phyloP scores from a whole-genome alignment of 2,797 vertebrate species.

The Amblyraja radiata region DNA sequence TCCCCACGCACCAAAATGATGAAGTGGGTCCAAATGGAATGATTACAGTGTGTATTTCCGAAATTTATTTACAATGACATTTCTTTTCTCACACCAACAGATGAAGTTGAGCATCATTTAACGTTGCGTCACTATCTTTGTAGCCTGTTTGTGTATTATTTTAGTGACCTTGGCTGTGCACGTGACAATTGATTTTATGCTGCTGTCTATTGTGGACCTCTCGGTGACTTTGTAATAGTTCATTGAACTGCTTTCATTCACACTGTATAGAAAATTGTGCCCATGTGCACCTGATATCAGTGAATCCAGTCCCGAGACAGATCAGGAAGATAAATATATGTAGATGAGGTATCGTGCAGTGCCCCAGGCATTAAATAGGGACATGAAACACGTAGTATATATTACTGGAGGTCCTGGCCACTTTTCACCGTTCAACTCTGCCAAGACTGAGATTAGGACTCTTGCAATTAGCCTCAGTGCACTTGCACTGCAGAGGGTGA shows the following conservation, averaged over 20 bases:
- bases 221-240: neutral
- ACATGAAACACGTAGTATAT: neutral
- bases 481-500: neutral
- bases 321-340: neutral
- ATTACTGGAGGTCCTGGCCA: neutral
- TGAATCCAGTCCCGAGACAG: neutral
- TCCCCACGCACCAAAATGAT: neutral
- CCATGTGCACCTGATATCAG: neutral
- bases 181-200: neutral
- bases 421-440: neutral
- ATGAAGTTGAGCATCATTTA: neutral
- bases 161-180: neutral
- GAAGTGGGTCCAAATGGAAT: neutral
- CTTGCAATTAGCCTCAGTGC: neutral
- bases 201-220: neutral
- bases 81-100: neutral
- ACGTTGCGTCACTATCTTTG: neutral
- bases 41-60: neutral
- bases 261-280: neutral
- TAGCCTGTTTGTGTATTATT: neutral
- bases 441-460: neutral
- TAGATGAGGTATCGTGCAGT: neutral
- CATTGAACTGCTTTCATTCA: neutral
- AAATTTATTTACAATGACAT: neutral
- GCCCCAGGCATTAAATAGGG: neutral